These are phyloP conservation scores for Apamea monoglypha DNA, from an alignment of 2,888 invertebrate genomes.

Conservation along the genomic window DNA sequence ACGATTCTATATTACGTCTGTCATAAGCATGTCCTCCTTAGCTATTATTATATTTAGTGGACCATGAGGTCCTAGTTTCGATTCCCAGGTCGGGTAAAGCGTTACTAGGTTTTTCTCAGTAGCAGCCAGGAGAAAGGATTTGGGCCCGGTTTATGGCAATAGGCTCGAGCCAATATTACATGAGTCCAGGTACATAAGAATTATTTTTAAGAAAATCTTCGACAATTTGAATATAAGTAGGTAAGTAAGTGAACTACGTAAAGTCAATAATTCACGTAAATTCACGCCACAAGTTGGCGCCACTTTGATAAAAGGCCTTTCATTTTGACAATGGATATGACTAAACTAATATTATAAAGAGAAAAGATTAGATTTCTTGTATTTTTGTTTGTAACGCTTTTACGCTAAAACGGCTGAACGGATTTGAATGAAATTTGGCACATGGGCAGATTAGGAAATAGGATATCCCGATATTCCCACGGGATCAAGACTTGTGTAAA, in stretches of 20 bases:
- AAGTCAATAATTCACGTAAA: too few relatives aligned
- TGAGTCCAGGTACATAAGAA: background rate
- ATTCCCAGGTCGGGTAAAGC: background rate
- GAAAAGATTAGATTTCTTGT: too few relatives aligned
- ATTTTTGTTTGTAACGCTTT: too few relatives aligned
- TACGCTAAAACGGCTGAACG: too few relatives aligned
- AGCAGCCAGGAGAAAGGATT: background rate
- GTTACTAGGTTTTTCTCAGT: background rate
- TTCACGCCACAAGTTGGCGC: too few relatives aligned
- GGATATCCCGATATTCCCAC: too few relatives aligned
- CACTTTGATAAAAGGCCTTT: too few relatives aligned
- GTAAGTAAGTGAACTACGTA: too few relatives aligned
- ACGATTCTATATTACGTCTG: conserved; percentile 29
- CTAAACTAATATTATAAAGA: too few relatives aligned
- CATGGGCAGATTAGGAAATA: too few relatives aligned
- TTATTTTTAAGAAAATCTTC: background rate
- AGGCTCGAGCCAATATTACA: background rate
- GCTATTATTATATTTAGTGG: background rate
- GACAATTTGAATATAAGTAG: background rate
- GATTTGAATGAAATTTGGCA: too few relatives aligned
- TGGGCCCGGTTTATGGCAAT: background rate
- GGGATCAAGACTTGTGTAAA: background rate
- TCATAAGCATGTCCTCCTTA: conserved; percentile 24
- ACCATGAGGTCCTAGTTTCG: background rate
- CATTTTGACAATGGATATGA: too few relatives aligned